These are phyloP conservation scores for Typhlichthys eigenmanni DNA, from an alignment of 2,797 vertebrate species.

Conservation along the genomic window DNA sequence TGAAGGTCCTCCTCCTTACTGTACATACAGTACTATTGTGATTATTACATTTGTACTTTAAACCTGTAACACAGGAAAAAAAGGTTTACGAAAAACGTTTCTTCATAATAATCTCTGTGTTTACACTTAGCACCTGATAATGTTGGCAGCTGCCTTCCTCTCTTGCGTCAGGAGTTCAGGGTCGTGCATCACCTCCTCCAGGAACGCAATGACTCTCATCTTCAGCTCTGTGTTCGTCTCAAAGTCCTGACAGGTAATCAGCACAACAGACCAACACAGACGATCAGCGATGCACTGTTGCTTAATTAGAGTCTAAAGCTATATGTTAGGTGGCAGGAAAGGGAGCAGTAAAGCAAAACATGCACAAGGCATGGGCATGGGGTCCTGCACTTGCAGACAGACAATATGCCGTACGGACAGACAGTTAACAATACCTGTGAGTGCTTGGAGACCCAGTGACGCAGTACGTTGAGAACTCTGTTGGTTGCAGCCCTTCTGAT, in stretches of 20 bases:
- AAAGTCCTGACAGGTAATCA: constrained; percentile 83
- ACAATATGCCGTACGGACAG: neutral
- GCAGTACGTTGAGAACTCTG: constrained; percentile 92
- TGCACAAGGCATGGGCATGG: neutral
- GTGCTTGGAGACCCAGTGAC: constrained; percentile 98
- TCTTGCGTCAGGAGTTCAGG: constrained; percentile 95
- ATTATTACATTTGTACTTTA: no score
- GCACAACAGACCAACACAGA: constrained; percentile 10
- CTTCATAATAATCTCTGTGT: neutral
- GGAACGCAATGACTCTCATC: constrained; percentile 87
- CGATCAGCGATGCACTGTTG: neutral
- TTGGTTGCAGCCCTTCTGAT: constrained; percentile 95
- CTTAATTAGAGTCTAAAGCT: no score
- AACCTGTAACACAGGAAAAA: neutral
- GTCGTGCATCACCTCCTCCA: constrained; percentile 97
- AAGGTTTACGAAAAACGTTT: neutral
- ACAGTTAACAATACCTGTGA: constrained; percentile 79
- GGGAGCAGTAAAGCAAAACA: neutral
- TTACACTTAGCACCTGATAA: constrained; percentile 81
- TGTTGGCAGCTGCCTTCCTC: constrained; percentile 94
- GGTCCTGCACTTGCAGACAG: neutral
- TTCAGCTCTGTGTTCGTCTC: constrained; percentile 89
- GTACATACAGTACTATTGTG: no score
- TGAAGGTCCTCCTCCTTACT: no score
- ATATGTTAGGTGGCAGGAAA: neutral